Base-by-base conservation (phyloP, 2,113 vertebrate species). In the Dipodomys merriami region DNA sequence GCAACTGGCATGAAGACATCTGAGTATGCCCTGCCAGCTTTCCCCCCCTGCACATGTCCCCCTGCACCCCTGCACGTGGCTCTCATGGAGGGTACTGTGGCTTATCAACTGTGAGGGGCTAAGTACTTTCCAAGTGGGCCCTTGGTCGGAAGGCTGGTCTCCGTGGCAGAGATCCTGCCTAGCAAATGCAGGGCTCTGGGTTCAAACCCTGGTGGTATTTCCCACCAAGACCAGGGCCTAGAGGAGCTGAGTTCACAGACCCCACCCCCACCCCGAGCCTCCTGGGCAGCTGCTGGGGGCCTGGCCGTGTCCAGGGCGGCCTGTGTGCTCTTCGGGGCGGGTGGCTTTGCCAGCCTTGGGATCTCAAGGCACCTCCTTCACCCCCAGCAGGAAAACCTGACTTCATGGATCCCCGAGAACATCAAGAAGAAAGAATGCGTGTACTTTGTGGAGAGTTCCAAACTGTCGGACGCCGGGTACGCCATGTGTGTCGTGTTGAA, bases 381-480 rank as follows among this genome's bases (percentile, higher is more conserved):
- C n/a, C 84, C 57, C 10, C 96, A 98, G 98, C 93, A 91, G 39
- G 97, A 97, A 94, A 98, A 97, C 7, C 97, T 98, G 1, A 91
- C 96, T 62, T 96, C 97, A 0, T 99, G 99, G 99, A 98, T 99
- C 89, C 98, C 91, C 60, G 95, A 98, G 20, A 99, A 98, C 76
- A 98, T 99, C 96, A 95, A n/a, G 74, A 99, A 99, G 98, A 99
- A 98, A 96, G 98, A 98, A 72, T 99, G 99, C 30, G 81, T 97
- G 76, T 98, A 98, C 97, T 99, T 98, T 84, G 97, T 98, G 29
- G 98, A 98, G 93, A 98, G 95, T 71, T 89, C 81, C 53, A 96
- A 97, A 13, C 93, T 94, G 0, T 98, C 98, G 0, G 97, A 98
- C 20, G 96, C 98, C 0, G 98, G 98, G 98, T 98, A 67, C 96